Base-by-base conservation (phyloP, 2,797 vertebrate genomes). In the Silurus aristotelis region DNA sequence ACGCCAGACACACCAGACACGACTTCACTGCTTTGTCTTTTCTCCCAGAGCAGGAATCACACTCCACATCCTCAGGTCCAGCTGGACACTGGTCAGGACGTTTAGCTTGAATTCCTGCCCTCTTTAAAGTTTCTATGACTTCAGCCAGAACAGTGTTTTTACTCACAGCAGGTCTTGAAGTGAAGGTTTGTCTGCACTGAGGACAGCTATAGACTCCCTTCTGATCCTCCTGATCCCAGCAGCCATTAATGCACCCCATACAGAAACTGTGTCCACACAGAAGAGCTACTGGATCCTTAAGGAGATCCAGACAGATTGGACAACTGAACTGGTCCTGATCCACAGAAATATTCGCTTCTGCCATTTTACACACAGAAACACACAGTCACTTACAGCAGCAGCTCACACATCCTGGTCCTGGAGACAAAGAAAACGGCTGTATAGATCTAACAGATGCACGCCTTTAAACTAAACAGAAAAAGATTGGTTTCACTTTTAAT, bases 91-190 rank as follows among this genome's bases (percentile, higher is more conserved):
- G 63, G 27, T 2, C 3, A 5, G 63, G 3, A 66, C n/a, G 63
- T 66, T 3, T 25, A 66, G 0, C 63, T 25, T 25, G 63, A 4
- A 1, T 12, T 66, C 22, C 10, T 66, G 22, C 12, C 10, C 12
- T 71, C 68, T 8, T 71, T 17, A 71, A 2, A 2, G 68, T 71
- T 31, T 71, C 68, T 17, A 71, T 15, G 38, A 71, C 31, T 71
- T 71, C 68, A 71, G 27, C 31, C 85, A 89, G 67, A 67, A 22
- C 56, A n/a, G 83, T 63, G 71, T 91, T 52, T 80, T 90, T 73
- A 22, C 89, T 89, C 20, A 22, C 20, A 84, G 15, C 27, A 52
- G 38, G 58, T 63, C 46, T 80, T 80, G 68, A 1, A 71, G 14
- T 43, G 31, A 43, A 71, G 31, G 68, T 71, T 43, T 71, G 68